Conservation (phyloP, 2,113 vertebrate genomes). For the Odobenus rosmarus region DNA sequence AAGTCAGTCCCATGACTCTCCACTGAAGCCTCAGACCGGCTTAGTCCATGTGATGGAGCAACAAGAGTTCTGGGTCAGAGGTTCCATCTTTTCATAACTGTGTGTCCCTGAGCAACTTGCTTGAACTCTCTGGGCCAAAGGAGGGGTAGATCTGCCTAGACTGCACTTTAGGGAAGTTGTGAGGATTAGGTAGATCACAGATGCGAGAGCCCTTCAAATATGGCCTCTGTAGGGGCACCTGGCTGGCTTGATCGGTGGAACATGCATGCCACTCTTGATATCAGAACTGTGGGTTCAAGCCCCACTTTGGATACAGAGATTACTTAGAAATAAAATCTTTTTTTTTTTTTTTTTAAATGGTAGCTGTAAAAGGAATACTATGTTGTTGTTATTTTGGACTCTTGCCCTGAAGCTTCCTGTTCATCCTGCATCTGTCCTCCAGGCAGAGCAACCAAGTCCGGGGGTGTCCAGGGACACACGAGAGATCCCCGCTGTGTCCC, state of each 20-base stretch:
- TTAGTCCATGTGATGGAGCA: not conserved
- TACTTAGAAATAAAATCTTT: not conserved
- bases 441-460: not conserved
- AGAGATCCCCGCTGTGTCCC: not conserved
- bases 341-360: not conserved
- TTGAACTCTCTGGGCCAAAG: not conserved
- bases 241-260: not conserved
- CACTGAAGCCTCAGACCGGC: not conserved
- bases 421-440: not conserved
- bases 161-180: not conserved
- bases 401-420: not conserved
- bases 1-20: not conserved
- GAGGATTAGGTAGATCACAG: too few species aligned
- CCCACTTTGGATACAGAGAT: not conserved
- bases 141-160: not conserved
- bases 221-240: not conserved
- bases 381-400: too few species aligned
- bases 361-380: not conserved
- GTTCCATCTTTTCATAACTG: not conserved
- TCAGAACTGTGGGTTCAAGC: not conserved
- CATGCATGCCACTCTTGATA: not conserved
- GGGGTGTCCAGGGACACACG: not conserved
- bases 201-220: too few species aligned
- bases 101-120: not conserved
- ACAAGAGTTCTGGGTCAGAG: not conserved